Base-by-base conservation (phyloP, 2,113 vertebrate species). In the Xiphophorus hellerii region DNA sequence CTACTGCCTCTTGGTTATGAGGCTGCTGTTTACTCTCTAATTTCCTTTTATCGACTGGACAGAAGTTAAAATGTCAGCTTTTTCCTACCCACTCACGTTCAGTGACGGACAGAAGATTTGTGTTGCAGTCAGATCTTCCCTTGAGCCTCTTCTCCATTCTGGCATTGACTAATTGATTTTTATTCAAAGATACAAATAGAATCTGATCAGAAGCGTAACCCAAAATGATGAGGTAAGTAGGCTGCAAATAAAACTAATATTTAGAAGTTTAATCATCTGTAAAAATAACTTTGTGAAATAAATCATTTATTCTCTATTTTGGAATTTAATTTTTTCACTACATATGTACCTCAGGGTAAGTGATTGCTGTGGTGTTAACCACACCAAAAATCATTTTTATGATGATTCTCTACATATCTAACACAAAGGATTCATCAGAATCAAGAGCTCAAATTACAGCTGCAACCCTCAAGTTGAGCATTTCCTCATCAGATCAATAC, bases 31-130 rank as follows among this genome's bases (percentile, higher is more conserved):
- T 63, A 37, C 25, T 69, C 13, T 54, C 39, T 63, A 37, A 29
- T 63, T 70, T 58, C 54, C 33, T 20, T 61, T 71, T 39, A 71
- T 58, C n/a, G 75, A 54, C 64, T 70, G 54, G 30, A 63, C 37
- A 63, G n/a, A 30, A 62, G 60, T 62, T 25, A 72, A 61, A 62
- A 62, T 73, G 71, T 39, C 60, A 31, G 6, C 20, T 4, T 25
- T 39, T 44, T 48, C 35, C 39, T 42, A 71, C n/a, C n/a, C 69
- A 62, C 48, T 71, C 51, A 27, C 5, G 22, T 30, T 15, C 14
- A 31, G n/a, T 67, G 65, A 67, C 3, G 13, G 22, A 5, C 30
- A n/a, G 28, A 44, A 30, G 37, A 44, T 28, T 68, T 29, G 27
- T 48, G 10, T 29, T 44, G 25, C 20, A 37, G 10, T 37, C 35